Conservation (phyloP, 1,140 invertebrate genomes). For the Andricus grossulariae region DNA sequence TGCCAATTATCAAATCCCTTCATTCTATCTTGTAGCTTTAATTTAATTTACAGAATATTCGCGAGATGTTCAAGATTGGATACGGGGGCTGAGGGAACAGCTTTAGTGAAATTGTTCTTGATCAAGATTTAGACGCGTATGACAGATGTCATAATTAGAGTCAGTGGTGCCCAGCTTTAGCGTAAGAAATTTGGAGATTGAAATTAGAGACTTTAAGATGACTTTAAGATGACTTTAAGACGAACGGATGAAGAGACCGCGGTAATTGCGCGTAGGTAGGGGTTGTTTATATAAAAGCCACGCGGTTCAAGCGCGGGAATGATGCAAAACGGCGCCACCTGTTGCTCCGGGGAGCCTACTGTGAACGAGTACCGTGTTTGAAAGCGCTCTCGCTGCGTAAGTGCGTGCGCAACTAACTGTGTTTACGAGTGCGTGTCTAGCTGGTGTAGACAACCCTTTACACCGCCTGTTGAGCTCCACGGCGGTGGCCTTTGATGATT, state of each 20-base stretch:
- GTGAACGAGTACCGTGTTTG: neutral
- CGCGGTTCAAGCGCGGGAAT: slow-evolving; percentile 10
- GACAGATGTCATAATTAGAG: too few relatives aligned
- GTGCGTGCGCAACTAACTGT: slow-evolving; percentile 27
- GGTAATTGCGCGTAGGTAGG: slow-evolving; percentile 15
- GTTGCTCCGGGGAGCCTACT: slow-evolving; percentile 24
- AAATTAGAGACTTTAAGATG: too few relatives aligned
- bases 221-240: neutral
- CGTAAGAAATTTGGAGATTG: too few relatives aligned
- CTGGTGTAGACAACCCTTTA: slow-evolving; percentile 48
- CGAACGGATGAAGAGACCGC: neutral
- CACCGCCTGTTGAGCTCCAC: slow-evolving; percentile 50
- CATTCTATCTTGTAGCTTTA: too few relatives aligned
- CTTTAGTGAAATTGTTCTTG: too few relatives aligned
- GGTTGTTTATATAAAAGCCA: slow-evolving; percentile 21
- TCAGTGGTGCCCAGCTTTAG: too few relatives aligned
- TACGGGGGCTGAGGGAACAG: too few relatives aligned
- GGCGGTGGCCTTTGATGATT: slow-evolving; percentile 70
- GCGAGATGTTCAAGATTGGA: too few relatives aligned
- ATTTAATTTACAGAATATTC: too few relatives aligned
- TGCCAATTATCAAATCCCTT: too few relatives aligned
- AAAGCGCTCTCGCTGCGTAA: slow-evolving; percentile 20
- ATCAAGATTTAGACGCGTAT: too few relatives aligned
- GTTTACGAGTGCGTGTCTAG: slow-evolving; percentile 30
- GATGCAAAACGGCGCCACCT: slow-evolving; percentile 26